Base-by-base conservation (phyloP, 2,888 invertebrate genomes). In the Anoncus sp. region DNA sequence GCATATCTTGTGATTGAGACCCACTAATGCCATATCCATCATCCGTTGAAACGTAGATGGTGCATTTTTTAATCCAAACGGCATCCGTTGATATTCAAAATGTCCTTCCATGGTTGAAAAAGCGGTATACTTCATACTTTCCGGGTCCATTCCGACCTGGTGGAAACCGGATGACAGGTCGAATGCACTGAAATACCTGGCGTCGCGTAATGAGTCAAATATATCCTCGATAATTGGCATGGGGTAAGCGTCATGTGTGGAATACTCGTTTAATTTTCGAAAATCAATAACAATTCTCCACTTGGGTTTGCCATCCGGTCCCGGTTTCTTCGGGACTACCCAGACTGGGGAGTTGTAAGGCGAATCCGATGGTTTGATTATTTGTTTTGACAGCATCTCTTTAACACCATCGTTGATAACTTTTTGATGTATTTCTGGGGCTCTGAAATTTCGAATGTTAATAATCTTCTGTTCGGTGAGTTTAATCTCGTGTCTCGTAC, bases 311-410 rank as follows among this genome's bases (percentile, higher is more conserved):
- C 53, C 53, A 7, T 53, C 53, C 3, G 53, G 53, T 4, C 53
- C 53, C 5, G 27, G 27, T 53, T 53, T 53, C 27, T 53, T 47
- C 1, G 47, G 47, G 18, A 47, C 47, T 5, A 47, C 20, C 47
- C 20, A 47, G 5, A 47, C 47, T 5, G 20, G 18, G 9, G 20
- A 47, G n/a, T n/a, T n/a, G n/a, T n/a, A n/a, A n/a, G n/a, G n/a
- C n/a, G n/a, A n/a, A n/a, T n/a, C n/a, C n/a, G 51, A 65, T 40
- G 49, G 40, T 38, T 51, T 65, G 3, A 65, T 65, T 65, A 51
- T 65, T 24, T 65, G 49, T 65, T 65, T 65, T 12, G 51, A 9
- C 65, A n/a, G n/a, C n/a, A n/a, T n/a, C n/a, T n/a, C n/a, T n/a
- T n/a, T n/a, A n/a, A n/a, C n/a, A n/a, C n/a, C 51, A 20, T 65